Conservation (phyloP, 2,888 invertebrate species). For the Anoncus sp. region DNA sequence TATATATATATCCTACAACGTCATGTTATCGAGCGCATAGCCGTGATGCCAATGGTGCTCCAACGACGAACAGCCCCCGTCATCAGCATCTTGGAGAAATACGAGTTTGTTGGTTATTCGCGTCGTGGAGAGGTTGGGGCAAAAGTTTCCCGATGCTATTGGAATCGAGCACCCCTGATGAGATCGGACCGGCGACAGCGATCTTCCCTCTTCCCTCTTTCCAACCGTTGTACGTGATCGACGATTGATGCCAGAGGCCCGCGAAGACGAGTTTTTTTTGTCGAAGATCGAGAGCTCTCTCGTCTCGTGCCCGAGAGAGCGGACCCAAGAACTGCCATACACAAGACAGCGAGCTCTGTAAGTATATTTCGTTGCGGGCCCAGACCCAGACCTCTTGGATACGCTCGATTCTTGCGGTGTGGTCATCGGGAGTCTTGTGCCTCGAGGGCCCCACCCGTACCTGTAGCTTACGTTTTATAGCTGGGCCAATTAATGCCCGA, state of each 20-base stretch:
- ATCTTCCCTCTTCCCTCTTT: slow-evolving; percentile 23
- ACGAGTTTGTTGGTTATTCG: slow-evolving; percentile 16
- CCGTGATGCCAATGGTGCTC: slow-evolving; percentile 6
- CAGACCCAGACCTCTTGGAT: slow-evolving; percentile 34
- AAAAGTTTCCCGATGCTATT: slow-evolving; percentile 36
- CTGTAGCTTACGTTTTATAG: slow-evolving; percentile 78
- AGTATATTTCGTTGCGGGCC: slow-evolving; percentile 77
- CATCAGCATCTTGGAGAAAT: slow-evolving; percentile 4
- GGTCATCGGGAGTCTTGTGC: slow-evolving; percentile 67
- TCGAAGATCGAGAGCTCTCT: slow-evolving; percentile 51
- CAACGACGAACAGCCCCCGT: slow-evolving; percentile 2
- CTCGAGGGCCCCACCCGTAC: slow-evolving; percentile 62
- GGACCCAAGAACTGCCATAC: slow-evolving; percentile 22
- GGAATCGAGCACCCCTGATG: slow-evolving; percentile 60
- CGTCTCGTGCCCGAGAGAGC: slow-evolving; percentile 64
- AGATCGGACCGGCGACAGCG: slow-evolving; percentile 37
- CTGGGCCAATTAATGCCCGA: slow-evolving; percentile 80
- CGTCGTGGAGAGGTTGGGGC: slow-evolving; percentile 1
- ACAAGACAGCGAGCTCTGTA: slow-evolving; percentile 58
- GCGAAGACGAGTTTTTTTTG: slow-evolving; percentile 83
- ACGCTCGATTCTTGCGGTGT: slow-evolving; percentile 72
- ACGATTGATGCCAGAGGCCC: slow-evolving; percentile 71
- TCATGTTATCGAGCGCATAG: slow-evolving; percentile 16
- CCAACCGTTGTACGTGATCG: slow-evolving; percentile 56
- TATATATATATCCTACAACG: slow-evolving; percentile 14